These are phyloP conservation scores for Brenthis hecate DNA, from an alignment of 2,888 invertebrate genomes.

Conservation along the genomic window DNA sequence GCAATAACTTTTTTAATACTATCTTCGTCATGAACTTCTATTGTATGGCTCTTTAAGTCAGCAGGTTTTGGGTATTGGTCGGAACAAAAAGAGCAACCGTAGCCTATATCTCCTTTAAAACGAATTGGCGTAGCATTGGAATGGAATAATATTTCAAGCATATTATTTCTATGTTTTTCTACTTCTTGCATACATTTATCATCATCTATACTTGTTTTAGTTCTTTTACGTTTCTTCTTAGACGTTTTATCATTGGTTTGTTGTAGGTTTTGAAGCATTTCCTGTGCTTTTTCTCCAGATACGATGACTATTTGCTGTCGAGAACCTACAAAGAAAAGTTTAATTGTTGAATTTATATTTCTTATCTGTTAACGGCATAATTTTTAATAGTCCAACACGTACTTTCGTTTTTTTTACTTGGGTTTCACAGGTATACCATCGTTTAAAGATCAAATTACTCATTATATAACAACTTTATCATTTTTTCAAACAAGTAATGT, in stretches of 20 bases:
- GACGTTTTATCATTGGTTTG: conserved; percentile 7
- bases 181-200: conserved; percentile 46
- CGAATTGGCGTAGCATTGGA: conserved; percentile 59
- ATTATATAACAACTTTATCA: too few species aligned
- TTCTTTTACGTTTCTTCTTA: conserved; percentile 3
- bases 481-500: not conserved
- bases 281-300: conserved; percentile 28
- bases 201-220: conserved; percentile 1
- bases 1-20: conserved; percentile 47
- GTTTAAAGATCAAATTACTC: too few species aligned
- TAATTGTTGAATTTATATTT: conserved; percentile 9
- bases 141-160: conserved; percentile 46
- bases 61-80: conserved; percentile 45
- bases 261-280: conserved; percentile 16
- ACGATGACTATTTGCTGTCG: conserved; percentile 30
- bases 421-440: too few species aligned
- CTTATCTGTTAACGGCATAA: not conserved
- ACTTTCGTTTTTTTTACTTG: not conserved
- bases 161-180: conserved; percentile 61
- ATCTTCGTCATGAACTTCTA: conserved; percentile 44
- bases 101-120: conserved; percentile 46
- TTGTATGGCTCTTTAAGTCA: conserved; percentile 53
- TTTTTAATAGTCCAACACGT: not conserved
- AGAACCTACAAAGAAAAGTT: conserved; percentile 42
- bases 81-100: conserved; percentile 52